Evolutionary conservation across 2,888 invertebrate genomes (phyloP).

Genomic region (Drosophila lutescens): DNA sequence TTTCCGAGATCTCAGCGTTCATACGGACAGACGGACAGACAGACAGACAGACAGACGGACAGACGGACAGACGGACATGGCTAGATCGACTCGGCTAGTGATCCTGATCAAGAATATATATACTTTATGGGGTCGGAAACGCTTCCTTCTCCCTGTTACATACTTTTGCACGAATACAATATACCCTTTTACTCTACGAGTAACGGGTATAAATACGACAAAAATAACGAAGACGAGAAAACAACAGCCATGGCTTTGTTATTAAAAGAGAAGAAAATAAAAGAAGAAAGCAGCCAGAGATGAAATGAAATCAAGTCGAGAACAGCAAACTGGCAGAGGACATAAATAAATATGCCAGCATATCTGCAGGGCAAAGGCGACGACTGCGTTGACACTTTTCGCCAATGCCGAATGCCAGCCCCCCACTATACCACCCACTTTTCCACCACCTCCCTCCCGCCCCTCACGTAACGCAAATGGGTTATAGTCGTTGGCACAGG

Average conservation of each 20-base stretch:
- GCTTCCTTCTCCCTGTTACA: no score
- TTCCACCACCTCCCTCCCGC: background rate
- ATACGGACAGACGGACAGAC: no score
- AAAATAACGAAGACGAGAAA: slow-evolving; percentile 28
- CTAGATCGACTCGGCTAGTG: no score
- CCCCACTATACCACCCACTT: slow-evolving; percentile 1
- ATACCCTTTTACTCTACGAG: no score
- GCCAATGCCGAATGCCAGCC: slow-evolving; percentile 15
- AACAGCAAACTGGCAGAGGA: slow-evolving; percentile 45
- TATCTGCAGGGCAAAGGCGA: slow-evolving; percentile 38
- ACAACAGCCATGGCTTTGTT: slow-evolving; percentile 40
- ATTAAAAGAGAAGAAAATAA: slow-evolving; percentile 38
- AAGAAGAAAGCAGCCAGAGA: slow-evolving; percentile 22
- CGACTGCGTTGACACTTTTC: slow-evolving; percentile 33
- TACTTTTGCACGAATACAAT: no score
- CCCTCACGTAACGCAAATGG: slow-evolving; percentile 18
- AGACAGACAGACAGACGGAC: no score
- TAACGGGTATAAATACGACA: no score
- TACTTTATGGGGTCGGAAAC: no score
- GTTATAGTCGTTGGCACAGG: slow-evolving; percentile 40
- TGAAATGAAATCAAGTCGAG: slow-evolving; percentile 44
- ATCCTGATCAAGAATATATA: no score
- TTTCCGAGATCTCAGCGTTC: no score
- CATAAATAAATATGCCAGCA: slow-evolving; percentile 51
- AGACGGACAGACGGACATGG: no score